A percentile compares a stretch with the other conserved stretches of the same genome.
phyloP scores from a whole-genome alignment of 2,113 vertebrate genomes.

The Pandion haliaetus region DNA sequence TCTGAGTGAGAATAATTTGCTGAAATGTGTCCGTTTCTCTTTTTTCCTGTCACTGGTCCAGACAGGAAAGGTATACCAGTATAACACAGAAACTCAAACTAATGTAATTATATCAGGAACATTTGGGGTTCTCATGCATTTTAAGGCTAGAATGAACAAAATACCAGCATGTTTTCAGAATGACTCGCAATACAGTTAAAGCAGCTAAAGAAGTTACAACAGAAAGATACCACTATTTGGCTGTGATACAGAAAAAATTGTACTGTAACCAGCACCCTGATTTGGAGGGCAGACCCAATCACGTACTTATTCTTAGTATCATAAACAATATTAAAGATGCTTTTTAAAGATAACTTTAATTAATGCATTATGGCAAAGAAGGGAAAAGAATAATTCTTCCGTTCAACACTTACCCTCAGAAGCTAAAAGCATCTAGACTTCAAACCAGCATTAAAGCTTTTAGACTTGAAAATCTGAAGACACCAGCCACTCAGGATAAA shows the following conservation, averaged over 20 bases:
- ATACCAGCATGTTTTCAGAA: not conserved
- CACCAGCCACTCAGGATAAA: not conserved
- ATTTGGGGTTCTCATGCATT: not conserved
- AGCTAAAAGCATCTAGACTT: not conserved
- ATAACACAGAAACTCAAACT: not conserved
- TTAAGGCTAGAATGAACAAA: not conserved
- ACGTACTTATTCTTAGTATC: not conserved
- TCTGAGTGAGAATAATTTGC: not conserved
- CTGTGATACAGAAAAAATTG: not conserved
- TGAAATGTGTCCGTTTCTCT: not conserved
- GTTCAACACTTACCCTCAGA: not conserved
- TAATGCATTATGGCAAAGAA: not conserved
- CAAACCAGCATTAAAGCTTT: not conserved
- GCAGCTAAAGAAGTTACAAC: not conserved
- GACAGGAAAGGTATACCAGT: not conserved
- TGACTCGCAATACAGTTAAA: not conserved
- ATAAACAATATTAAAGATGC: not conserved
- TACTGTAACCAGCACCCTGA: not conserved
- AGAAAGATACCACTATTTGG: not conserved
- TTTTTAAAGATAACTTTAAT: not conserved
- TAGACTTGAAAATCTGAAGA: not conserved
- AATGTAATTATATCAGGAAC: not conserved
- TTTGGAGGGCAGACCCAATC: not conserved
- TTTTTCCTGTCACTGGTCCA: not conserved
- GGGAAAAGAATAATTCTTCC: not conserved